phyloP scores from a whole-genome alignment of 2,113 vertebrate genomes.

The Copsychus sechellarum region DNA sequence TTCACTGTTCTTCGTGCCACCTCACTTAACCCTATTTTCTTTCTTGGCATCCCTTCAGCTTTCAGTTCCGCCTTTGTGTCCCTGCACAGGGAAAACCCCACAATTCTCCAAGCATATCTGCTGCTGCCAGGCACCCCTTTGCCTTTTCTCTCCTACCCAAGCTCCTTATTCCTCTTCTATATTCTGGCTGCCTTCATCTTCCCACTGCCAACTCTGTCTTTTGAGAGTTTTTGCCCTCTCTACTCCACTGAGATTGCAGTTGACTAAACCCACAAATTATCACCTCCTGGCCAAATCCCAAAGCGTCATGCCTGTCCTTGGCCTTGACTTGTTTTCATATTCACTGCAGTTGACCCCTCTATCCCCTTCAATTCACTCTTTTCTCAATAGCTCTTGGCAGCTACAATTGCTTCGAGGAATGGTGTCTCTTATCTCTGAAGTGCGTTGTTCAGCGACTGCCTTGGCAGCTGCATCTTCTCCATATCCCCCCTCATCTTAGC shows the following conservation, averaged over 20 bases:
- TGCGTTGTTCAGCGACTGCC: neutral
- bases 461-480: slow-evolving; percentile 23
- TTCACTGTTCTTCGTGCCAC: neutral
- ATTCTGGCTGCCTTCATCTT: slow-evolving; percentile 24
- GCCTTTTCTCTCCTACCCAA: slow-evolving; percentile 16
- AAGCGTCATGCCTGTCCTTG: slow-evolving; percentile 34
- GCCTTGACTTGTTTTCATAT: slow-evolving; percentile 41
- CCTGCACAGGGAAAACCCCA: neutral
- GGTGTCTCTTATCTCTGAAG: slow-evolving; percentile 59
- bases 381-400: slow-evolving; percentile 54
- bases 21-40: neutral
- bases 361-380: slow-evolving; percentile 37
- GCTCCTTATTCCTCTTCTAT: slow-evolving; percentile 32
- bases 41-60: neutral
- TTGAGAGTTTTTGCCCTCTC: slow-evolving; percentile 20
- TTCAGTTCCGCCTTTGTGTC: neutral
- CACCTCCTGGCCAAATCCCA: slow-evolving; percentile 63
- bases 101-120: slow-evolving; percentile 39
- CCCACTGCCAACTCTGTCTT: slow-evolving; percentile 7
- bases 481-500: neutral
- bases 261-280: slow-evolving; percentile 58
- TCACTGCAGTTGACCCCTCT: slow-evolving; percentile 47
- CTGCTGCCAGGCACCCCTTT: neutral
- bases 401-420: slow-evolving; percentile 33
- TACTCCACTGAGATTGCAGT: slow-evolving; percentile 45